Percentiles rank a stretch among this genome's conserved stretches.
phyloP scores from a whole-genome alignment of 2,797 vertebrate species.

The Schizopygopsis pylzovi region DNA sequence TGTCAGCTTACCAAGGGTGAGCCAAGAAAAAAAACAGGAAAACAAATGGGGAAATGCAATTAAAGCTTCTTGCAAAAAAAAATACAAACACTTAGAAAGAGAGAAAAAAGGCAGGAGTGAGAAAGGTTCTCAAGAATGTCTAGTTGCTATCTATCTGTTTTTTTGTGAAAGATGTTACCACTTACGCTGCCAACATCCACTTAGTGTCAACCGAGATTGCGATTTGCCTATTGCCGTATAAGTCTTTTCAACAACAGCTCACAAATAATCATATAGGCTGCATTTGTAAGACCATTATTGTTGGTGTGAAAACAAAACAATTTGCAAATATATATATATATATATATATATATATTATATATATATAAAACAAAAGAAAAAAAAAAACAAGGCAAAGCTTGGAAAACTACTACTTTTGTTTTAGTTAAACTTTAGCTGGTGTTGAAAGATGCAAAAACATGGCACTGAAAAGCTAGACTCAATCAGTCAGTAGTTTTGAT shows the following conservation, averaged over 20 bases:
- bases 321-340: constrained; percentile 1
- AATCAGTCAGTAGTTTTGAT: constrained; percentile 5
- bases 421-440: neutral
- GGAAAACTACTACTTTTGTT: constrained; percentile 11
- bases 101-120: neutral
- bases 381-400: constrained; percentile 22
- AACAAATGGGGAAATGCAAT: neutral
- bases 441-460: neutral
- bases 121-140: constrained; percentile 31
- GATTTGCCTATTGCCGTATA: constrained; percentile 64
- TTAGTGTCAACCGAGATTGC: constrained; percentile 59
- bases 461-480: neutral
- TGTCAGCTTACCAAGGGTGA: constrained; percentile 10
- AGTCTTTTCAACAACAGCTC: constrained; percentile 62
- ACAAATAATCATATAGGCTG: constrained; percentile 39
- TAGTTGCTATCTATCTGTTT: constrained; percentile 22
- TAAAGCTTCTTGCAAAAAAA: neutral
- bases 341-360: no score
- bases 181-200: constrained; percentile 50
- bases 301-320: constrained; percentile 38
- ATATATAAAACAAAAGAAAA: neutral
- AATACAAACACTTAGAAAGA: neutral
- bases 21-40: neutral
- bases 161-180: constrained; percentile 22
- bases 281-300: constrained; percentile 42